These are phyloP conservation scores for Sarcophaga bullata DNA, from an alignment of 1,140 invertebrate species.

Conservation along the genomic window DNA sequence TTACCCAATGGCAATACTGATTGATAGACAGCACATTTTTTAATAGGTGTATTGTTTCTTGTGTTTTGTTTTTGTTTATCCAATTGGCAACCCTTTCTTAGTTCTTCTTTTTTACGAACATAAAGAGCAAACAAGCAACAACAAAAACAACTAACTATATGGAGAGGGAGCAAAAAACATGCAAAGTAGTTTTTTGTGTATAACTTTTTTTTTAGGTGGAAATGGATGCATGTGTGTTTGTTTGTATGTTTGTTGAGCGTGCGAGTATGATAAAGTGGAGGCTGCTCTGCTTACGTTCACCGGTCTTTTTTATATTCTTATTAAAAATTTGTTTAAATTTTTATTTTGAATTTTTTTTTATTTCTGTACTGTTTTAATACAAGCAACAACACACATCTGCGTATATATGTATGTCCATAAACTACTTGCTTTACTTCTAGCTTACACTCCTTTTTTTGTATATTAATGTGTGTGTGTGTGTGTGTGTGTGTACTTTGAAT, in stretches of 20 bases:
- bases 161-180: constrained; percentile 5
- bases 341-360: constrained; percentile 1
- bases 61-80: constrained; percentile 19
- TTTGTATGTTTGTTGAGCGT: neutral
- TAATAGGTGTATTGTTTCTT: neutral
- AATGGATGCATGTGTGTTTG: neutral
- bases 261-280: constrained; percentile 1
- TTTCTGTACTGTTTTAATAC: neutral
- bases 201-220: constrained; percentile 16
- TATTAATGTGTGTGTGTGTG: no score
- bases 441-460: constrained; percentile 32
- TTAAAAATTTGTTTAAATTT: neutral
- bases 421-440: no score
- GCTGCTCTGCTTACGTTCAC: constrained; percentile 32
- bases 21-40: neutral
- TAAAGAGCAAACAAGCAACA: neutral
- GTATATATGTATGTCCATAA: no score
- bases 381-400: neutral
- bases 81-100: constrained; percentile 15
- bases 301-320: constrained; percentile 15
- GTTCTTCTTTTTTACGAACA: neutral
- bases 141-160: neutral
- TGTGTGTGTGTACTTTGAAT: neutral
- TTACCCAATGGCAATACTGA: neutral
- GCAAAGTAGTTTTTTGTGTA: constrained; percentile 40